Conservation (phyloP, 2,797 vertebrate species). For the Morus bassanus region DNA sequence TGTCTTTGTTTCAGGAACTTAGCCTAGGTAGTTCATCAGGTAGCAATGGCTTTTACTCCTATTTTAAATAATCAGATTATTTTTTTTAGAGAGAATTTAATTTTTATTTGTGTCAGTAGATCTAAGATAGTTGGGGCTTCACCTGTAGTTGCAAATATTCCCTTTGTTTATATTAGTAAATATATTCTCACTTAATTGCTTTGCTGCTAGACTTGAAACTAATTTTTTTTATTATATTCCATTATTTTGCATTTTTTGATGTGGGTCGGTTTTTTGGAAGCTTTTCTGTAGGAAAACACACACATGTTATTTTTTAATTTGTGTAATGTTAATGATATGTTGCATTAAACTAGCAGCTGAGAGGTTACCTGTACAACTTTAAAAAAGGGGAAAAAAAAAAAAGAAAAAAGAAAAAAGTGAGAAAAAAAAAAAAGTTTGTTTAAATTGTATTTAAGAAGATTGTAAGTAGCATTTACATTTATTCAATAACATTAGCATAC, state of each 20-base stretch:
- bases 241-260: slow-evolving; percentile 78
- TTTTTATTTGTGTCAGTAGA: slow-evolving; percentile 79
- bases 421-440: slow-evolving; percentile 84
- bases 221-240: slow-evolving; percentile 79
- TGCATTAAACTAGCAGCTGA: slow-evolving; percentile 82
- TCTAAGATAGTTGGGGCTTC: slow-evolving; percentile 74
- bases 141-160: slow-evolving; percentile 74
- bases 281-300: slow-evolving; percentile 80
- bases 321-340: slow-evolving; percentile 78
- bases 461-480: slow-evolving; percentile 88
- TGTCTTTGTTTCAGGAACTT: slow-evolving; percentile 97
- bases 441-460: slow-evolving; percentile 88
- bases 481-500: slow-evolving; percentile 84
- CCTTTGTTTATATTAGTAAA: slow-evolving; percentile 78
- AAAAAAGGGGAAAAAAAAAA: slow-evolving; percentile 59
- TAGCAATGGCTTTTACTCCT: slow-evolving; percentile 99
- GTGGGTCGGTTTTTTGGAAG: slow-evolving; percentile 77
- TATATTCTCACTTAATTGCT: slow-evolving; percentile 79
- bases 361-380: slow-evolving; percentile 87
- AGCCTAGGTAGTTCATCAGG: slow-evolving; percentile 98
- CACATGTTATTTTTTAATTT: slow-evolving; percentile 74
- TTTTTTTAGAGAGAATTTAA: slow-evolving; percentile 75
- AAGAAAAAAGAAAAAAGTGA: not conserved
- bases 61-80: slow-evolving; percentile 93
- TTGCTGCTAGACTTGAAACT: slow-evolving; percentile 82